Percentiles rank a stretch among this genome's conserved stretches.
These are phyloP conservation scores for Agelas oroides DNA, from an alignment of 37 sponge, comb jelly and placozoan genomes.

Conservation along the genomic window DNA sequence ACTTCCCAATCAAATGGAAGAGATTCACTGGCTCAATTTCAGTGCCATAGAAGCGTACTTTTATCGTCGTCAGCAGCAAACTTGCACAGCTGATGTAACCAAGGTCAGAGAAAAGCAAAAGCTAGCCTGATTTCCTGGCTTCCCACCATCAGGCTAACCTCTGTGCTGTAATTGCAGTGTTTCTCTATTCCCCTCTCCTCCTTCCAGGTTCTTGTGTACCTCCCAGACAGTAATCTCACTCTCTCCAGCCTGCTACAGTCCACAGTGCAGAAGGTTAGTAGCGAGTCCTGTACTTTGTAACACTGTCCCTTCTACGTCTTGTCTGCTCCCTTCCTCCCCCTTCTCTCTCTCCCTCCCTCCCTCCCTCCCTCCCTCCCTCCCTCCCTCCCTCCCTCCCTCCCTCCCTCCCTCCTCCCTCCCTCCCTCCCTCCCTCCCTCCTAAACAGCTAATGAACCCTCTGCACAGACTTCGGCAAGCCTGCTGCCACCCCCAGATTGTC, in stretches of 20 bases:
- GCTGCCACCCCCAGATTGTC: conserved; percentile 85
- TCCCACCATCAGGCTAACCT: no score
- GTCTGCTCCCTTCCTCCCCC: background rate
- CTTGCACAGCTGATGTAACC: conserved; percentile 19
- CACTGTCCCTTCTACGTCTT: background rate
- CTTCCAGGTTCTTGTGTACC: conserved; percentile 5
- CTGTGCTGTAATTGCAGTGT: no score
- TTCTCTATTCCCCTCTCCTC: no score
- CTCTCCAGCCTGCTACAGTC: conserved; percentile 22
- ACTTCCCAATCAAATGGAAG: conserved; percentile 69
- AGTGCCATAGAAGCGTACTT: conserved; percentile 75
- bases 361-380: background rate
- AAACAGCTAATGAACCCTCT: conserved; percentile 76
- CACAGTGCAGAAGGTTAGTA: conserved; percentile 28
- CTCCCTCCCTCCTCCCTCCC: background rate
- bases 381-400: background rate
- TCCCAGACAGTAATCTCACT: background rate
- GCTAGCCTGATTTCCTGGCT: no score
- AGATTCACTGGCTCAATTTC: conserved; percentile 80
- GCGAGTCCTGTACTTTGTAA: background rate
- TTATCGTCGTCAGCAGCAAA: conserved; percentile 71
- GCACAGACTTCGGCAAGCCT: conserved; percentile 74
- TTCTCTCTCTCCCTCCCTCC: conserved; percentile 7
- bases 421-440: no score
- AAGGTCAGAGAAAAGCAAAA: background rate